Evolutionary conservation across 2,888 invertebrate genomes (phyloP), one percentile per base, ranked within the genome.

Genomic region (Dione juno): DNA sequence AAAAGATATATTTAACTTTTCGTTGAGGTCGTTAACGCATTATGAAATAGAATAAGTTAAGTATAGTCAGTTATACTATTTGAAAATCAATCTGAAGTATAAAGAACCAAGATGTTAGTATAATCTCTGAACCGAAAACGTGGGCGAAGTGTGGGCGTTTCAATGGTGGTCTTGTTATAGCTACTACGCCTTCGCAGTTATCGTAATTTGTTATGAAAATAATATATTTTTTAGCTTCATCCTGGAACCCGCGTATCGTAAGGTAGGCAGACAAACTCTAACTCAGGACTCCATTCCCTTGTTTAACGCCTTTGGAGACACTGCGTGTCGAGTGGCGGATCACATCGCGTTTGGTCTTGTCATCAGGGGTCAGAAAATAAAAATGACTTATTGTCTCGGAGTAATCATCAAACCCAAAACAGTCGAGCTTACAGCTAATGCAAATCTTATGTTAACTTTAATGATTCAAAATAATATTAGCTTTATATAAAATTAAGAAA

Each of bases 81-180:
- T 19, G 16, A 16, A 50, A 50, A 57, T n/a, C 7, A 37, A n/a
- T 37, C 37, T 57, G 10, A 2, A 37, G 28, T 5, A 28, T 28
- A 28, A 5, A 5, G n/a, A n/a, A n/a, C n/a, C n/a, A n/a, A n/a
- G 28, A 37, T 6, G n/a, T 5, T 16, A 54, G 54, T 16, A 11
- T 37, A 2, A 37, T 16, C 11, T 57, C 6, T 21, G 37, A 11
- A 19, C 40, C 37, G 19, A 57, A 57, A 57, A 57, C 28, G 59
- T 61, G n/a, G 43, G 43, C 28, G 59, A 28, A 43, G 28, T n/a
- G 43, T 61, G 28, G 59, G 21, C 43, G 28, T 43, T 61, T 61
- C 43, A 61, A 14, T 61, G n/a, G 28, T 43, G 43, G 43, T 61
- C 41, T 61, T 48, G 54, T 48, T 58, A 37, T 54, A 19, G 37